Evolutionary conservation across 2,888 invertebrate species (phyloP).

Genomic region (Ganaspis brasiliensis): DNA sequence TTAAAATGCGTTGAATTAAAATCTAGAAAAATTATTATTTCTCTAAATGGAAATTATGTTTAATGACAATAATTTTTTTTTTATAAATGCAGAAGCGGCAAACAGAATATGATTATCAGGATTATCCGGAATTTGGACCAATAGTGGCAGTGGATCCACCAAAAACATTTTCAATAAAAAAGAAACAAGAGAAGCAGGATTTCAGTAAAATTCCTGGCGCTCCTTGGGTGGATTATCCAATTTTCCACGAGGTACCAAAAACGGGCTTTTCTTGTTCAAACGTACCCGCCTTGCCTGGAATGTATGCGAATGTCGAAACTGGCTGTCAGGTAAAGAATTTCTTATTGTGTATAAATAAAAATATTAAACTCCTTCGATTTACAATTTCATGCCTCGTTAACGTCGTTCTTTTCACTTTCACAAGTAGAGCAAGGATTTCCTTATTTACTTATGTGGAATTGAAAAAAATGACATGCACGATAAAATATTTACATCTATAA

Average conservation of each 20-base stretch:
- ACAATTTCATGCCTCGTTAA: constrained; percentile 43
- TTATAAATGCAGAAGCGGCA: constrained; percentile 55
- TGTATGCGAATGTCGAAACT: constrained; percentile 95
- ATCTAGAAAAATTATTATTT: too few relatives aligned
- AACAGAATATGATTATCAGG: constrained; percentile 60
- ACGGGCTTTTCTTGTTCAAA: constrained; percentile 90
- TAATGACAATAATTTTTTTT: background rate
- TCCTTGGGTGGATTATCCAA: constrained; percentile 91
- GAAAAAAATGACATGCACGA: background rate
- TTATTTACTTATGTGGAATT: constrained; percentile 12
- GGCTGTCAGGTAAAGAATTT: constrained; percentile 87
- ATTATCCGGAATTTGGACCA: constrained; percentile 68
- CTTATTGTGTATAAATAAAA: constrained; percentile 30
- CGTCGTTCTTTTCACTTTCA: constrained; percentile 41
- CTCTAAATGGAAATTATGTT: too few relatives aligned
- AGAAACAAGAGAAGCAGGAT: constrained; percentile 84
- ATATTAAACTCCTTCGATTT: constrained; percentile 39
- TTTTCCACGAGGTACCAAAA: constrained; percentile 89
- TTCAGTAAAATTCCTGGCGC: constrained; percentile 90
- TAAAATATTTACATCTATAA: too few relatives aligned
- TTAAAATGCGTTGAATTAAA: too few relatives aligned
- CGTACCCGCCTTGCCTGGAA: constrained; percentile 91
- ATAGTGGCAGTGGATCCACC: constrained; percentile 60
- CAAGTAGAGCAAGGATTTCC: constrained; percentile 19
- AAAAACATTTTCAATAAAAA: constrained; percentile 64